Conservation (phyloP, 2,113 vertebrate species). For the Serinus canaria region DNA sequence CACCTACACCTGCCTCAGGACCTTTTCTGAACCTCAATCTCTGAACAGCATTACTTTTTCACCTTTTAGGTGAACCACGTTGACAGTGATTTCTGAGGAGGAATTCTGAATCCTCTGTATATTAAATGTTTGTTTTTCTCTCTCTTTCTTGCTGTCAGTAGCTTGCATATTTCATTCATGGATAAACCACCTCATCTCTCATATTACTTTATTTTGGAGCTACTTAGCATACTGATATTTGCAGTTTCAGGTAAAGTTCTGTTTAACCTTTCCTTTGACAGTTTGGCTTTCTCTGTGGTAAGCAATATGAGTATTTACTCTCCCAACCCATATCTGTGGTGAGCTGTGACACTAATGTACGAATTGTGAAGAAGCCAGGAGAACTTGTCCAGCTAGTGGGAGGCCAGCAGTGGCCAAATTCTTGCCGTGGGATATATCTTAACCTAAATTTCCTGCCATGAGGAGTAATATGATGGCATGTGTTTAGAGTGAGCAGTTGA, state of each 20-base stretch:
- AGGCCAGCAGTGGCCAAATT: background rate
- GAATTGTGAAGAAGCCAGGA: background rate
- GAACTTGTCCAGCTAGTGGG: background rate
- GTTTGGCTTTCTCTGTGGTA: background rate
- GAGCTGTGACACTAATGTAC: background rate
- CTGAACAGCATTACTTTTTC: background rate
- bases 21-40: background rate
- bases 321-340: rapidly evolving
- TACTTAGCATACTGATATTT: background rate
- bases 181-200: background rate
- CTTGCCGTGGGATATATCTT: background rate
- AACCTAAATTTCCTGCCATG: background rate
- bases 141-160: background rate
- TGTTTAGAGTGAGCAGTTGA: background rate
- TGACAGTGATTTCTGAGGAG: background rate
- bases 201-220: background rate
- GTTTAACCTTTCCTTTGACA: background rate
- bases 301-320: background rate
- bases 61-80: background rate
- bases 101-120: background rate
- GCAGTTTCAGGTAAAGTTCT: background rate
- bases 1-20: background rate
- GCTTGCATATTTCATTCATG: background rate
- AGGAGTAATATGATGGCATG: background rate
- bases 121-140: background rate